Evolutionary conservation across 2,888 invertebrate genomes (phyloP).

Genomic region (Cryptocephalus primarius): DNA sequence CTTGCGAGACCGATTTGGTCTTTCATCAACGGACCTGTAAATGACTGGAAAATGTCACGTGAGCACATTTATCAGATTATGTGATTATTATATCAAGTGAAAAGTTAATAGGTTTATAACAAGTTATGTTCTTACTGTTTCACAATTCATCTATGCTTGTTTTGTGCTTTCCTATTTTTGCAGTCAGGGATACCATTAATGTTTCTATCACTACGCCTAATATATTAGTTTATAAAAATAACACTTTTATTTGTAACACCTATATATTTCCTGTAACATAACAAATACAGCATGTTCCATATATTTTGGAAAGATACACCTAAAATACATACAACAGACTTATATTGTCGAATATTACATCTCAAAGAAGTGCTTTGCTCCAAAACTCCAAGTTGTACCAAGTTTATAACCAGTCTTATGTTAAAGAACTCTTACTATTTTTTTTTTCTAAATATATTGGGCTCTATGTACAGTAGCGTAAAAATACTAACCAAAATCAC

Average conservation of each 20-base stretch:
- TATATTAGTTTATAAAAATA: neutral
- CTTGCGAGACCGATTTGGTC: no score
- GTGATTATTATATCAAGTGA: no score
- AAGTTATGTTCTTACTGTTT: no score
- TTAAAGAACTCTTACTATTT: conserved; percentile 7
- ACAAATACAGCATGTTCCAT: conserved; percentile 29
- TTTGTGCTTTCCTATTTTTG: no score
- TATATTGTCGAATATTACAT: conserved; percentile 24
- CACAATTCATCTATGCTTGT: no score
- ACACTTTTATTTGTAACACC: conserved; percentile 26
- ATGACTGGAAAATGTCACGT: no score
- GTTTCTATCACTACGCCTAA: neutral
- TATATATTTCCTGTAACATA: conserved; percentile 33
- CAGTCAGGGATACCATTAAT: no score
- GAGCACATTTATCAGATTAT: no score
- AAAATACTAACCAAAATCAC: conserved; percentile 15
- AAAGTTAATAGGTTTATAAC: no score
- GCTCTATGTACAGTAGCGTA: conserved; percentile 16
- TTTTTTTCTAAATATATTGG: conserved; percentile 8
- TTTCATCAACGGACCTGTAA: no score
- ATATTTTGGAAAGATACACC: conserved; percentile 19
- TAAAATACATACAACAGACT: conserved; percentile 30
- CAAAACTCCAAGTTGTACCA: conserved; percentile 15
- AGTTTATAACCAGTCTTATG: conserved; percentile 20
- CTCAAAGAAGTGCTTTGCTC: conserved; percentile 14